Conservation (phyloP, 2,113 vertebrate species). For the Smithornis capensis region DNA sequence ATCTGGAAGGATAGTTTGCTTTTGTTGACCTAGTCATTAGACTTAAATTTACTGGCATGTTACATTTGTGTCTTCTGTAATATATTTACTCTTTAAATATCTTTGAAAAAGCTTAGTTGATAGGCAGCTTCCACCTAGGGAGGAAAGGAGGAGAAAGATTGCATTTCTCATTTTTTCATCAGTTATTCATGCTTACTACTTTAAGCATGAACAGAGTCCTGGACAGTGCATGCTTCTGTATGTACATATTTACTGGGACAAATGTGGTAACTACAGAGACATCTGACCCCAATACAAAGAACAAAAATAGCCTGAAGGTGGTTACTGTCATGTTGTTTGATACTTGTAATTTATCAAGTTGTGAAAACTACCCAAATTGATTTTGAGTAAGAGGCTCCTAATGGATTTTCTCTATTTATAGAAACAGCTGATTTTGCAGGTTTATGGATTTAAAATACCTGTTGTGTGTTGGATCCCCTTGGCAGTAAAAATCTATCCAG, state of each 20-base stretch:
- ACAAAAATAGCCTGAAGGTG: background rate
- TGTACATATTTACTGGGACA: background rate
- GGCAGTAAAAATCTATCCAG: background rate
- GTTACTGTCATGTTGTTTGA: background rate
- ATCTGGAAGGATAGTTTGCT: background rate
- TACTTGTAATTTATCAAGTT: background rate
- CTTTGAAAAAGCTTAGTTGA: background rate
- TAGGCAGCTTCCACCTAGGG: background rate
- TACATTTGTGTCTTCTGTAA: background rate
- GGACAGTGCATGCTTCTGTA: background rate
- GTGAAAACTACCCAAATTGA: background rate
- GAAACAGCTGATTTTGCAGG: background rate
- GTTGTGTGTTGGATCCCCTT: background rate
- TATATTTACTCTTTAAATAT: background rate
- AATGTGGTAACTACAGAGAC: background rate
- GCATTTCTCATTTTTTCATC: background rate
- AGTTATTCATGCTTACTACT: background rate
- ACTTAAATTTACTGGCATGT: background rate
- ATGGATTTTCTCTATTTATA: background rate
- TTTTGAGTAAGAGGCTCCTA: background rate
- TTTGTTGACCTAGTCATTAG: background rate
- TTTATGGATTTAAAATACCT: background rate
- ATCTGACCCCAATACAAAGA: background rate
- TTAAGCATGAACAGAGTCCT: background rate
- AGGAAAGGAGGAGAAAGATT: background rate